phyloP scores from a whole-genome alignment of 2,888 invertebrate species.

The Escarpia spicata region DNA sequence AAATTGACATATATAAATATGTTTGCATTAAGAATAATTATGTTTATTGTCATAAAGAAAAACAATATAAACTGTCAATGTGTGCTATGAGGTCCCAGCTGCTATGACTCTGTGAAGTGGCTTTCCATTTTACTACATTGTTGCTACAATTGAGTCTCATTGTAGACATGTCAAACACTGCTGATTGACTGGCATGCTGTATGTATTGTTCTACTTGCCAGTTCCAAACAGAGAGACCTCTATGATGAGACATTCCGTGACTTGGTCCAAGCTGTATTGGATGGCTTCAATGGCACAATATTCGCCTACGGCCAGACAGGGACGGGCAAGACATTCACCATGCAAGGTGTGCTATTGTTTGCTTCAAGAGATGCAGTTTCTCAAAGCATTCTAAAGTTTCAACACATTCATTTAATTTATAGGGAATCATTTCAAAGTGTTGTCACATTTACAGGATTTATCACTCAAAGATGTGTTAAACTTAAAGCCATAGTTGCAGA shows the following conservation, averaged over 20 bases:
- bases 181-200: neutral
- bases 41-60: neutral
- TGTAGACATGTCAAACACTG: neutral
- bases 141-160: neutral
- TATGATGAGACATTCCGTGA: conserved; percentile 97
- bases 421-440: too few species aligned
- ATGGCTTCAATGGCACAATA: conserved; percentile 98
- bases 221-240: conserved; percentile 87
- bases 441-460: too few species aligned
- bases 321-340: conserved; percentile 83
- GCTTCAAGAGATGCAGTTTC: neutral
- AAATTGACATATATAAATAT: neutral
- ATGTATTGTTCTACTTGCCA: conserved; percentile 49
- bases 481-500: too few species aligned
- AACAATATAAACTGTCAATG: neutral
- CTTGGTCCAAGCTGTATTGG: conserved; percentile 91
- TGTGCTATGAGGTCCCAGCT: neutral
- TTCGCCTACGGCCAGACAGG: conserved; percentile 99
- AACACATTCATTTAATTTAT: too few species aligned
- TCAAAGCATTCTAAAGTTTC: too few species aligned
- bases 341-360: conserved; percentile 70
- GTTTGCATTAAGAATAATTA: neutral
- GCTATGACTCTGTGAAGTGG: neutral
- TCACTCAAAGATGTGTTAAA: too few species aligned
- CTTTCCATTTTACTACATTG: neutral